Conservation (phyloP, 1,140 invertebrate genomes). For the Heterodera schachtii region DNA sequence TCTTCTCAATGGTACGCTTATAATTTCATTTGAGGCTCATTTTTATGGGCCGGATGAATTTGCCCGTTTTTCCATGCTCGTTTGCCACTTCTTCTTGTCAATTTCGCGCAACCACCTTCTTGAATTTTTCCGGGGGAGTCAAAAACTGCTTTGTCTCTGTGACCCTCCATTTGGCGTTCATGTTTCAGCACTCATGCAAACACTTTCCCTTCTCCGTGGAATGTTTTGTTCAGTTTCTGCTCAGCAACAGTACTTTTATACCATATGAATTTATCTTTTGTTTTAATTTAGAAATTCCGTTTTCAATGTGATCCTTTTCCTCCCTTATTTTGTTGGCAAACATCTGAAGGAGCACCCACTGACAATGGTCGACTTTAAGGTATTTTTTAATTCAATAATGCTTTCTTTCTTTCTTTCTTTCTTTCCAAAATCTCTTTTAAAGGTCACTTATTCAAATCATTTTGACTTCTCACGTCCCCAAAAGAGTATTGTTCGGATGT, state of each 20-base stretch:
- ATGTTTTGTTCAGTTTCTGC: conserved; percentile 18
- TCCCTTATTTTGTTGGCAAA: conserved; percentile 40
- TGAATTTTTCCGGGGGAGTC: conserved; percentile 24
- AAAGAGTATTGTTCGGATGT: conserved; percentile 40
- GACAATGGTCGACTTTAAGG: conserved; percentile 41
- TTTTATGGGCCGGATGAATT: conserved; percentile 35
- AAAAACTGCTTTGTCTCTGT: conserved; percentile 27
- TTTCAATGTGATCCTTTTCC: conserved; percentile 30
- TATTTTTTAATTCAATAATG: conserved; percentile 20
- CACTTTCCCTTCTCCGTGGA: conserved; percentile 24
- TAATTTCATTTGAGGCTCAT: conserved; percentile 30
- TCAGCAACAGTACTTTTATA: background rate
- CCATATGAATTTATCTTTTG: background rate
- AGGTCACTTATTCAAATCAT: conserved; percentile 44
- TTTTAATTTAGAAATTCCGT: background rate
- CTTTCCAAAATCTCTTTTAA: conserved; percentile 15
- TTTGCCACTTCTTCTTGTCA: conserved; percentile 28
- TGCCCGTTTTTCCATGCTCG: conserved; percentile 42
- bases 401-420: conserved; percentile 12
- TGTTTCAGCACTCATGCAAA: conserved; percentile 27
- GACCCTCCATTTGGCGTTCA: conserved; percentile 43
- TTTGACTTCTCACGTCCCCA: conserved; percentile 22
- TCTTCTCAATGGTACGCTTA: no score
- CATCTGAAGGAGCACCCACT: conserved; percentile 31
- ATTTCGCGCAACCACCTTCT: conserved; percentile 20